phyloP scores from a whole-genome alignment of 2,113 vertebrate species.

The Nipponia nippon region DNA sequence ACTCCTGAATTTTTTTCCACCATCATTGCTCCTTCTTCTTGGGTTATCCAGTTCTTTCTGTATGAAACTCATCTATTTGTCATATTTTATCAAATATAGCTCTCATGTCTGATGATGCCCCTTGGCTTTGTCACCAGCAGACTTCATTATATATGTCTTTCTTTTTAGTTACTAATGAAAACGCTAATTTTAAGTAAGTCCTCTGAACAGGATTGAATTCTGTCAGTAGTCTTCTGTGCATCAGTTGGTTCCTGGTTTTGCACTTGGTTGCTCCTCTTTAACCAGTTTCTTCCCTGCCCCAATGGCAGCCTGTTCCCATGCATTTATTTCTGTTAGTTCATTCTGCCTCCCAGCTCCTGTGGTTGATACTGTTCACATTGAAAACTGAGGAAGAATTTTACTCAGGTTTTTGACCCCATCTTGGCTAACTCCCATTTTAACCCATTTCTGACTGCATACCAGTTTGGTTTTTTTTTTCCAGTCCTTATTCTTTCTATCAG shows the following conservation, averaged over 20 bases:
- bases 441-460: background rate
- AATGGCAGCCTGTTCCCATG: rapidly evolving
- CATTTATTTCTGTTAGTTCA: background rate
- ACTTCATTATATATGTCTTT: background rate
- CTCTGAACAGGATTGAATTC: background rate
- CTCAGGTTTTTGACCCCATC: background rate
- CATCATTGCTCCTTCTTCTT: background rate
- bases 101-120: background rate
- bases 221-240: background rate
- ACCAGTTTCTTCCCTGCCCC: background rate
- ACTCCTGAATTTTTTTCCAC: background rate
- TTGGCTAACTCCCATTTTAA: background rate
- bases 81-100: background rate
- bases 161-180: background rate
- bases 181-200: background rate
- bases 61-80: background rate
- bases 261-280: background rate
- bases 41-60: background rate
- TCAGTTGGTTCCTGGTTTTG: background rate
- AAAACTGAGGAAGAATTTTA: background rate
- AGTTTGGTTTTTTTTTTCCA: background rate
- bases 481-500: background rate
- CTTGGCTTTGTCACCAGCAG: background rate
- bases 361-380: background rate
- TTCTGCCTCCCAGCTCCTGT: background rate